These are phyloP conservation scores for Labeo rohita DNA, from an alignment of 2,113 vertebrate species.

Conservation along the genomic window DNA sequence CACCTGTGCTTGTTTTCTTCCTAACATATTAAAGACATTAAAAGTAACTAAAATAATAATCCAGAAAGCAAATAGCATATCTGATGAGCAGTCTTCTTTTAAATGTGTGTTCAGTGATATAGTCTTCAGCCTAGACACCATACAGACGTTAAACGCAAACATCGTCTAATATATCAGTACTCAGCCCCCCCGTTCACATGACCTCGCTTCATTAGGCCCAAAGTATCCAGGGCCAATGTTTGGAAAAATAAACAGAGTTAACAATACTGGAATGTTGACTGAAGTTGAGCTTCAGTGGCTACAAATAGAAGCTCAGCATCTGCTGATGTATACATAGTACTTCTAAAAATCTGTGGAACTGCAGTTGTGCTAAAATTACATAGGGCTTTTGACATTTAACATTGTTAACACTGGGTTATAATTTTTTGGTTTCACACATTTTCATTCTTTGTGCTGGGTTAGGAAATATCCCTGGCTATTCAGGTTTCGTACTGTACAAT, in stretches of 20 bases:
- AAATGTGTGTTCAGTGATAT: background rate
- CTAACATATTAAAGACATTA: background rate
- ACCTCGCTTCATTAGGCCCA: background rate
- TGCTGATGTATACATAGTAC: background rate
- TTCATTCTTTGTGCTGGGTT: background rate
- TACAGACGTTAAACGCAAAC: background rate
- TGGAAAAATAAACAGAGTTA: constrained; percentile 54
- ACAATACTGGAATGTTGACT: constrained; percentile 20
- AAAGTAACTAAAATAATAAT: background rate
- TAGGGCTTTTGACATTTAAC: background rate
- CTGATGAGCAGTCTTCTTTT: background rate
- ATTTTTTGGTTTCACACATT: background rate
- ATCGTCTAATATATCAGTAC: background rate
- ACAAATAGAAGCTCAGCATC: background rate
- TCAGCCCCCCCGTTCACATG: background rate
- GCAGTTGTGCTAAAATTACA: background rate
- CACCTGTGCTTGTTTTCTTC: background rate
- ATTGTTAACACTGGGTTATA: background rate
- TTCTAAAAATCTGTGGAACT: background rate
- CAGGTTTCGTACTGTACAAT: background rate
- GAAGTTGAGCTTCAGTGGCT: background rate
- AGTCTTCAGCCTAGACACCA: background rate
- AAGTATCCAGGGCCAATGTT: constrained; percentile 8
- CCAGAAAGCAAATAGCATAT: background rate
- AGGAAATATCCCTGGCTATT: background rate